phyloP scores from a whole-genome alignment of 2,888 invertebrate species.

The Sminthurides aquaticus region DNA sequence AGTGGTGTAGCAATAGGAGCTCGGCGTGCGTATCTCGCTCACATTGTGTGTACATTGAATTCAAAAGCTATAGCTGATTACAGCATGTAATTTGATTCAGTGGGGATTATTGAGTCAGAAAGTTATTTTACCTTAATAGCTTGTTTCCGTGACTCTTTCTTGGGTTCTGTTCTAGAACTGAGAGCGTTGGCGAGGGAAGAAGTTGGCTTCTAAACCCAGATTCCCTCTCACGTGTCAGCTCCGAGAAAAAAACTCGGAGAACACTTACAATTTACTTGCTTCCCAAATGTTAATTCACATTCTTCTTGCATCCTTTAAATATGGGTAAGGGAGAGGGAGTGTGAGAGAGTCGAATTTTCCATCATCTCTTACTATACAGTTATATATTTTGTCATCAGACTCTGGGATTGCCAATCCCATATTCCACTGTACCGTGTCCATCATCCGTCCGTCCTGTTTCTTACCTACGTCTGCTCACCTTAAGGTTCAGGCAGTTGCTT shows the following conservation, averaged over 20 bases:
- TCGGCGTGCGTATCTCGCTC: no score
- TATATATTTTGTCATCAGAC: background rate
- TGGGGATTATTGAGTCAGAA: conserved; percentile 16
- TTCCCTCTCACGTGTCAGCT: background rate
- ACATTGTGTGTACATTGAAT: no score
- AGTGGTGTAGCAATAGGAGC: no score
- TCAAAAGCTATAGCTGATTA: conserved; percentile 5
- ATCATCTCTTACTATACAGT: no score
- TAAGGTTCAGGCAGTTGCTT: no score
- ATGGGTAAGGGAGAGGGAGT: no score
- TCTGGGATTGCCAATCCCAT: background rate
- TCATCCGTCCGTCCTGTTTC: background rate
- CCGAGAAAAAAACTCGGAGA: background rate
- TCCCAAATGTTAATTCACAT: background rate
- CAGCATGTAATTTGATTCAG: background rate
- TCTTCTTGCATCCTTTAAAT: no score
- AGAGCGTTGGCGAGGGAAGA: no score
- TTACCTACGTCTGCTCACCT: background rate
- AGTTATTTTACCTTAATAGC: conserved; percentile 20
- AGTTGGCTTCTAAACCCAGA: background rate
- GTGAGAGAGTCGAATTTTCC: no score
- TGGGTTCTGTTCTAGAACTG: no score
- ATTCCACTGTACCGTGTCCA: background rate
- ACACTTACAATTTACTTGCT: background rate
- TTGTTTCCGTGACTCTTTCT: conserved; percentile 25